These are phyloP conservation scores for Drosophila nebulosa DNA, from an alignment of 1,140 invertebrate species.

Conservation along the genomic window DNA sequence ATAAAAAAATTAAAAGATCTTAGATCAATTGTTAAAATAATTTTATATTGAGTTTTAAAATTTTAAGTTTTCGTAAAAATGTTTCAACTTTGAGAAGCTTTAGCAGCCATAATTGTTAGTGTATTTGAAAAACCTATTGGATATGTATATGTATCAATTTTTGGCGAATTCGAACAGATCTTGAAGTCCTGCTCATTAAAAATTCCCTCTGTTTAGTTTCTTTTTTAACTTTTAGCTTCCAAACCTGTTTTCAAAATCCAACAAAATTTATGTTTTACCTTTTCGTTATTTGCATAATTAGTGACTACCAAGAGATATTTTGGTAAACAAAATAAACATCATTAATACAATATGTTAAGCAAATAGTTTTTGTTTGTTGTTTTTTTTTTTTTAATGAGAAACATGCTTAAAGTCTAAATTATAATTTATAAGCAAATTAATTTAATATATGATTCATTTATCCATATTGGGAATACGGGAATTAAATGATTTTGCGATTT, in stretches of 20 bases:
- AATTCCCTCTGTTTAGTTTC: neutral
- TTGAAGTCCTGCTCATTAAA: too few relatives aligned
- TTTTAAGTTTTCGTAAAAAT: too few relatives aligned
- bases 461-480: neutral
- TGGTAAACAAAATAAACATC: conserved; percentile 15
- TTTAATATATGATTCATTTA: neutral
- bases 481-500: neutral
- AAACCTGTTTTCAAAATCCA: neutral
- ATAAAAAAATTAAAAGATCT: too few relatives aligned
- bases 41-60: too few relatives aligned
- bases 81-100: too few relatives aligned
- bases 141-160: too few relatives aligned
- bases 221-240: neutral
- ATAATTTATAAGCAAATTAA: too few relatives aligned
- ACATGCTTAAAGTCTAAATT: neutral
- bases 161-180: too few relatives aligned
- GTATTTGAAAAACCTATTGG: too few relatives aligned
- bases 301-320: neutral
- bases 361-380: neutral
- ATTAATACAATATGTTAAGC: neutral
- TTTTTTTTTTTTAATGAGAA: neutral
- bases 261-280: conserved; percentile 37
- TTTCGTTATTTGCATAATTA: conserved; percentile 51
- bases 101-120: too few relatives aligned
- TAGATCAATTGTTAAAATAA: too few relatives aligned